phyloP scores from a whole-genome alignment of 1,140 invertebrate genomes.

The Drosophila kurseongensis region DNA sequence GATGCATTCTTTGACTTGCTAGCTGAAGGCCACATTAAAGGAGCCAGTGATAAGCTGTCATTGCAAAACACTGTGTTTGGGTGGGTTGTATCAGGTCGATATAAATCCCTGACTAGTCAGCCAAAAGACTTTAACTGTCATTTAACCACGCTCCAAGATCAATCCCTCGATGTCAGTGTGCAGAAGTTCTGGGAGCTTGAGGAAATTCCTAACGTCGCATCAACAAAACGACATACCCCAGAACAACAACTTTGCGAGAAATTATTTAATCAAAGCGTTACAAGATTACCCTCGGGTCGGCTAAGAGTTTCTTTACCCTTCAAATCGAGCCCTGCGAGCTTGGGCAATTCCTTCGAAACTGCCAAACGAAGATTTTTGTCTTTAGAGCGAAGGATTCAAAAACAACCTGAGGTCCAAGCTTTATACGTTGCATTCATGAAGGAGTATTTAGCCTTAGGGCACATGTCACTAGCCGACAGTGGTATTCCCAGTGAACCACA shows the following conservation, averaged over 20 bases:
- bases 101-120: background rate
- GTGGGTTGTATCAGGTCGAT: slow-evolving; percentile 1
- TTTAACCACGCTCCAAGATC: background rate
- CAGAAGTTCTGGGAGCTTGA: background rate
- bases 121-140: background rate
- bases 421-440: background rate
- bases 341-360: background rate
- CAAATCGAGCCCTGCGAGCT: background rate
- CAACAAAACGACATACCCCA: background rate
- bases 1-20: too few species aligned
- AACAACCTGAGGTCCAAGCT: background rate
- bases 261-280: too few species aligned
- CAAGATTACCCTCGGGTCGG: background rate
- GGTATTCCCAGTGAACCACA: too few species aligned
- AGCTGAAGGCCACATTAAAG: background rate
- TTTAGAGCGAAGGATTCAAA: too few species aligned
- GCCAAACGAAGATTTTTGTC: too few species aligned
- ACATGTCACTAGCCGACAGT: too few species aligned
- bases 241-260: background rate
- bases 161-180: background rate
- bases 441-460: too few species aligned
- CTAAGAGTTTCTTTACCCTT: background rate
- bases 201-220: slow-evolving; percentile 1
- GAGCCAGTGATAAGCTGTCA: background rate
- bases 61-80: slow-evolving; percentile 2